Evolutionary conservation across 2,113 vertebrate species (phyloP).

Genomic region (Oxygymnocypris stewartii): DNA sequence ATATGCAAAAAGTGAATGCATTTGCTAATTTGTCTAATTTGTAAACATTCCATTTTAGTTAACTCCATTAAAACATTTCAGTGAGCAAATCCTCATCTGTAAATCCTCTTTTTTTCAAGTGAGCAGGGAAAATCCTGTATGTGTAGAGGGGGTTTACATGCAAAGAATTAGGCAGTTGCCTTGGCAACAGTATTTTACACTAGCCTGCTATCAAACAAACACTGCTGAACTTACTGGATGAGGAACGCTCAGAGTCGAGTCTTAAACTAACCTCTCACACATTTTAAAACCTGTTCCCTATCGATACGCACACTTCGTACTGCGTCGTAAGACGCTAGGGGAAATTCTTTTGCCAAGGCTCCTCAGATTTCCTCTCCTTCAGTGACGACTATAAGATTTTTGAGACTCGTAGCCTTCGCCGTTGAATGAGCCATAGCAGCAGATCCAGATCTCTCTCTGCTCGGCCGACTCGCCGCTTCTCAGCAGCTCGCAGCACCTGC

Average conservation of each 20-base stretch:
- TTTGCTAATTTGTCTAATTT: slow-evolving; percentile 55
- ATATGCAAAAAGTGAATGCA: slow-evolving; percentile 52
- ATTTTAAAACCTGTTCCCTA: too few species aligned
- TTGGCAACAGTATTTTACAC: slow-evolving; percentile 71
- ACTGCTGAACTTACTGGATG: slow-evolving; percentile 44
- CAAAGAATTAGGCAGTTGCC: slow-evolving; percentile 69
- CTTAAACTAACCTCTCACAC: neutral
- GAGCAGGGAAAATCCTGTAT: slow-evolving; percentile 35
- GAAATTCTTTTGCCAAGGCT: too few species aligned
- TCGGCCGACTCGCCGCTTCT: too few species aligned
- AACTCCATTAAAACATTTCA: slow-evolving; percentile 69
- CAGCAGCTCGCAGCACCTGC: too few species aligned
- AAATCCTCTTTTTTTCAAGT: slow-evolving; percentile 63
- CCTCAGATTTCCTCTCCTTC: too few species aligned
- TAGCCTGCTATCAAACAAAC: slow-evolving; percentile 57
- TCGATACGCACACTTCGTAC: too few species aligned
- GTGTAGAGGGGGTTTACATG: slow-evolving; percentile 56
- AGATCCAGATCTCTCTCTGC: too few species aligned
- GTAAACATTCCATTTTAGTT: slow-evolving; percentile 53
- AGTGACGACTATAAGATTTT: too few species aligned
- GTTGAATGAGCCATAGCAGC: too few species aligned
- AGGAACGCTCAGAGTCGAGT: slow-evolving; percentile 46
- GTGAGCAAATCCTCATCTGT: slow-evolving; percentile 66
- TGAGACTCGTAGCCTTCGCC: too few species aligned
- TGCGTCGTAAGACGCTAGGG: too few species aligned